Evolutionary conservation across 2,797 vertebrate genomes (phyloP).

Genomic region (Chrysocyon brachyurus): DNA sequence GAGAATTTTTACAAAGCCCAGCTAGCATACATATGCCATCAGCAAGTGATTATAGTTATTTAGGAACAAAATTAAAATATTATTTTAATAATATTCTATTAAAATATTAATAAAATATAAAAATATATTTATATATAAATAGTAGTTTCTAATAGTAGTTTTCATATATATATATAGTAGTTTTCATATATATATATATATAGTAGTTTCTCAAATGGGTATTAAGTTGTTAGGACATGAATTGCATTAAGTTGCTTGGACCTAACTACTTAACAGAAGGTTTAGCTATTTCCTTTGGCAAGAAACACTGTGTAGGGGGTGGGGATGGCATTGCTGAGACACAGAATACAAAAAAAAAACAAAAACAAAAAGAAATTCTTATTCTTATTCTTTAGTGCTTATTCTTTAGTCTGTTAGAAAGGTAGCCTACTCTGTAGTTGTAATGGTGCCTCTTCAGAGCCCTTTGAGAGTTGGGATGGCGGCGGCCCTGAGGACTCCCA

Average conservation of each 20-base stretch:
- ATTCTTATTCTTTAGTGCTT: not conserved
- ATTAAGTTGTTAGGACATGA: not conserved
- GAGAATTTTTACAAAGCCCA: not conserved
- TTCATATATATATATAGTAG: no score
- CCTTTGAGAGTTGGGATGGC: not conserved
- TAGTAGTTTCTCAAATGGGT: not conserved
- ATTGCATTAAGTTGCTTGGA: not conserved
- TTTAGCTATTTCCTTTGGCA: not conserved
- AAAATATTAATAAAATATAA: no score
- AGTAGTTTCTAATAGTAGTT: no score
- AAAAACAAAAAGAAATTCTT: not conserved
- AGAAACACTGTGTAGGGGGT: not conserved
- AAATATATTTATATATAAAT: not conserved
- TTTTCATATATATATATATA: not conserved
- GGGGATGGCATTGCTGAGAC: not conserved
- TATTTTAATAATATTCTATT: not conserved
- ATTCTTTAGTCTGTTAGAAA: not conserved
- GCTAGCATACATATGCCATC: not conserved
- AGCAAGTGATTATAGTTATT: not conserved
- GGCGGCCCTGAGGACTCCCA: not conserved
- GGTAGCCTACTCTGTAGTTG: not conserved
- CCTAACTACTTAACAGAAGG: not conserved
- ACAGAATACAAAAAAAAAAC: not conserved
- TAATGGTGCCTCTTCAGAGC: not conserved
- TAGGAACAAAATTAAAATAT: conserved; percentile 37